Base-by-base conservation (phyloP, 2,888 invertebrate species). In the Coelinius sp. region DNA sequence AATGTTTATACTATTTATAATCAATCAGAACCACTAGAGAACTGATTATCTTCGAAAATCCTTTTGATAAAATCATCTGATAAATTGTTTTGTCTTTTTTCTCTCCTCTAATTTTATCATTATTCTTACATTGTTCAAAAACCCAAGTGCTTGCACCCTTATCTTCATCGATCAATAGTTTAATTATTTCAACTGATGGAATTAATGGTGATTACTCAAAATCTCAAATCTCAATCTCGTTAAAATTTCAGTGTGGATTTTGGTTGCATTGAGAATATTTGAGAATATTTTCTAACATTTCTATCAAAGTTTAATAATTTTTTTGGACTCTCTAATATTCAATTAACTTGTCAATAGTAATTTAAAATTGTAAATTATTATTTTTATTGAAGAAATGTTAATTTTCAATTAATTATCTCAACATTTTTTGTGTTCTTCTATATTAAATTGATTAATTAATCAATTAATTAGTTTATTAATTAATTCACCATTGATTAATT, bases 1-100 rank as follows among this genome's bases (percentile, higher is more conserved):
- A 75, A 73, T 53, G 73, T 73, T 49, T 72, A 69, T 74, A 76
- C 76, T 77, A 77, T 81, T 70, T 77, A 76, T 79, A 72, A 78
- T 78, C 74, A 68, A 75, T 70, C 75, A 71, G 76, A 41, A 73
- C 80, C 79, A 80, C 79, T 80, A 79, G 80, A 76, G 78, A 78
- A 75, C 79, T 68, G 78, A 76, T n/a, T n/a, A n/a, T 66, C 74
- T 75, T 73, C 70, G 72, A 75, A 68, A 75, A 53, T 75, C 76
- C 69, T 68, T 75, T 64, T 49, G 75, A 75, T 74, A 77, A 74
- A 75, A 73, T 73, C 31, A 31, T 31, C 31, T 31, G 31, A 31
- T 41, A 41, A 41, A 41, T 73, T 63, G 66, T 73, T 65, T 65
- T 74, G 31, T 71, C 74, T n/a, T n/a, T n/a, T n/a, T n/a, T 73